Base-by-base conservation (phyloP, 1,140 invertebrate genomes). In the Leptinotarsa undecemlineata region DNA sequence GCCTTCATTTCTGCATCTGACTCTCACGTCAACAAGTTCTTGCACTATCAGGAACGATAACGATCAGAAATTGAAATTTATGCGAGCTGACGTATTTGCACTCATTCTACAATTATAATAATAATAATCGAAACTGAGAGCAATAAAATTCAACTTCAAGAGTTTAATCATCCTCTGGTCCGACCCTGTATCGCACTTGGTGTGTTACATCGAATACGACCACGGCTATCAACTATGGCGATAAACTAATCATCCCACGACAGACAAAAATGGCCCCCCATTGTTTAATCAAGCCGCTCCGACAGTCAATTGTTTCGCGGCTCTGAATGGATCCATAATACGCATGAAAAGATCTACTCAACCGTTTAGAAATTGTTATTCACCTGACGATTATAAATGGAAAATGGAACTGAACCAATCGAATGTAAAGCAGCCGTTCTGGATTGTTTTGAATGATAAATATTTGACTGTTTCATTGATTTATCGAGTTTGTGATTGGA, bases 381-480 rank as follows among this genome's bases (percentile, higher is more conserved):
- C 51, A 57, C n/a, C 51, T 57, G 51, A 57, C n/a, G 51, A 57
- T 57, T 57, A 57, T 57, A 57, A 57, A 57, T 57, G 51, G 51
- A 57, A 57, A 57, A 57, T 57, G 51, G 51, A 57, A 57, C 51
- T 19, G 51, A 57, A 57, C 51, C 51, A 57, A 57, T 57, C 51
- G 51, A 57, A 57, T 57, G 51, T 57, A 19, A 57, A 57, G 51
- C 51, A 57, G 51, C 51, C 51, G n/a, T 57, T 19, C 1, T 2
- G 15, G 51, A 57, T 57, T 57, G 51, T 57, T 57, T 57, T 57
- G 17, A 57, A 57, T n/a, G 51, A 57, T 57, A 17, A 19, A 57
- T 57, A 19, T 19, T 17, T 57, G 51, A 57, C 51, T 15, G 51
- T 57, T 57, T 5, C 51, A 57, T 19, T 57, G 51, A 57, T 17